Evolutionary conservation across 2,888 invertebrate species (phyloP), one percentile per base, ranked within the genome.

Genomic region (Hirtodrosophila alboralis): DNA sequence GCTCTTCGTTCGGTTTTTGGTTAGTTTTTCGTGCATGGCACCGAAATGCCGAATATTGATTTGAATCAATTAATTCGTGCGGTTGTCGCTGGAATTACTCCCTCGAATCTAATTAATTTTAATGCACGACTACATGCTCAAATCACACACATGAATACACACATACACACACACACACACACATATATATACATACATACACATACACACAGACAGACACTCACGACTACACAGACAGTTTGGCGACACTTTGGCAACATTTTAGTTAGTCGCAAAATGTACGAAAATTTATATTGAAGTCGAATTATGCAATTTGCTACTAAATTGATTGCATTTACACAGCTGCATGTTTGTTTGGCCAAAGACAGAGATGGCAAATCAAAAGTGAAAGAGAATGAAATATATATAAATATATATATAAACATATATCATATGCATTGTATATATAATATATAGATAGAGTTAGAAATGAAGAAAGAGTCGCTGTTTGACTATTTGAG

Each of bases 101-200:
- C 89, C 89, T 89, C 88, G 89, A 89, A 90, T 90, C 90, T 90
- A 90, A 90, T 90, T 90, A 90, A 90, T 90, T 90, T 90, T 90
- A 90, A 89, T 90, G 88, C 88, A 78, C 86, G 78, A 84, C 75
- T 83, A 88, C 88, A 70, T 38, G 34, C 54, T 10, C 37, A 69
- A 58, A 48, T 63, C 51, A 87, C 86, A 85, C 73, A 84, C 74
- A 78, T 37, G 59, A 64, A 58, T 44, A 62, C 48, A 54, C 71
- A 66, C 57, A 62, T 34, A 33, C 28, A 36, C 16, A 36, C 48
- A 48, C 21, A 54, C 61, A 62, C 21, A 65, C 26, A 33, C 28
- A 64, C 41, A 37, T 18, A 34, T 33, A 48, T 43, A 69, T 21
- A 53, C 37, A 60, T 47, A 60, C 49, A 59, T 18, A 43, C 4